phyloP scores from a whole-genome alignment of 2,797 vertebrate genomes.

The Enteromius unitaeniatus region DNA sequence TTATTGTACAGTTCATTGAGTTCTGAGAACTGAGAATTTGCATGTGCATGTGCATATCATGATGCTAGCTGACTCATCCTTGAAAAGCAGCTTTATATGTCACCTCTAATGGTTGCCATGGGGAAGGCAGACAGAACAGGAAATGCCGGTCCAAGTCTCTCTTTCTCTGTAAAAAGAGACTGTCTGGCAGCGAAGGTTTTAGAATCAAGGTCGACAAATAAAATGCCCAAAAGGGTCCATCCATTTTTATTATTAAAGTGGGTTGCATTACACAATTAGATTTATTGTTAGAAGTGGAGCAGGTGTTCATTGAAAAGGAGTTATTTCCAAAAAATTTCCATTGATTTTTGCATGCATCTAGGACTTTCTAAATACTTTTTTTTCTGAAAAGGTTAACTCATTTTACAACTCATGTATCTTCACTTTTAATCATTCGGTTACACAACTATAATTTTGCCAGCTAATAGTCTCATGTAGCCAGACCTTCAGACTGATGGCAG shows the following conservation, averaged over 20 bases:
- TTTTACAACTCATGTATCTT: neutral
- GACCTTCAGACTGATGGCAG: neutral
- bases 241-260: slow-evolving; percentile 54
- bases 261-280: neutral
- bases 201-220: slow-evolving; percentile 70
- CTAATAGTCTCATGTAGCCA: neutral
- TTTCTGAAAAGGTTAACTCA: neutral
- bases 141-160: slow-evolving; percentile 21
- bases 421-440: neutral
- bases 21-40: neutral
- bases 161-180: slow-evolving; percentile 19
- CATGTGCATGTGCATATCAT: slow-evolving; percentile 8
- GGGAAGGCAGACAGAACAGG: slow-evolving; percentile 40
- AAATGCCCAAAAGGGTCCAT: slow-evolving; percentile 69
- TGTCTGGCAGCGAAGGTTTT: slow-evolving; percentile 70
- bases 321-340: neutral
- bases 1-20: slow-evolving; percentile 12
- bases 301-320: neutral
- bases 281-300: too few species aligned
- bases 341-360: neutral
- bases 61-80: slow-evolving; percentile 19
- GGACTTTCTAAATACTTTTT: neutral
- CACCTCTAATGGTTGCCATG: slow-evolving; percentile 48
- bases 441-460: neutral
- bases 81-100: slow-evolving; percentile 28